Conservation (phyloP, 2,888 invertebrate species). For the Cremastinae sp. region DNA sequence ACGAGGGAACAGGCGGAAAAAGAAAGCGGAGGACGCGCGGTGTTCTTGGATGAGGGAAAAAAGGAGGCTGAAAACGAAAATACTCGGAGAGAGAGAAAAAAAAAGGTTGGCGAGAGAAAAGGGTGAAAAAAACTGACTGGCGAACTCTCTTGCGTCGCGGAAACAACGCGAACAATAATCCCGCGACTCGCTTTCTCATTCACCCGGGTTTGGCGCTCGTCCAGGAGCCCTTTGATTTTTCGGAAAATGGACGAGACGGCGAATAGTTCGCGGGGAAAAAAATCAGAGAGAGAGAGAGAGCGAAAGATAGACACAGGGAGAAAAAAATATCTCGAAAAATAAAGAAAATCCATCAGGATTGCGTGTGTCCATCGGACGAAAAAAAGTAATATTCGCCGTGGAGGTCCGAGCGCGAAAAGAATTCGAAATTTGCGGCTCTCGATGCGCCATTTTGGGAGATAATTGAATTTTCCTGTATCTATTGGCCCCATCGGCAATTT, state of each 20-base stretch:
- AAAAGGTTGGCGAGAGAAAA: constrained; percentile 43
- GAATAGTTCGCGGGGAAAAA: not conserved
- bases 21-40: not conserved
- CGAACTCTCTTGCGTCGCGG: constrained; percentile 43
- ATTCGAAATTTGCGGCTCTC: constrained; percentile 57
- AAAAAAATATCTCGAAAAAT: constrained; percentile 1
- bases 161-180: constrained; percentile 63
- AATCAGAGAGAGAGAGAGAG: constrained; percentile 6
- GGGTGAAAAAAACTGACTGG: constrained; percentile 34
- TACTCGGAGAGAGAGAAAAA: constrained; percentile 4
- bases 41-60: constrained; percentile 8
- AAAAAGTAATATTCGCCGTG: constrained; percentile 58
- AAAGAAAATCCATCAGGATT: not conserved
- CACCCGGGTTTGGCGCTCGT: constrained; percentile 57
- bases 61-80: constrained; percentile 25
- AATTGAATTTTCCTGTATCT: constrained; percentile 69
- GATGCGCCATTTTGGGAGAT: constrained; percentile 70
- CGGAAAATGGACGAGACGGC: constrained; percentile 56
- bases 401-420: not conserved
- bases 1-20: constrained; percentile 12
- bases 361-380: not conserved
- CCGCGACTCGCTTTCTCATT: constrained; percentile 56
- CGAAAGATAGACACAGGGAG: constrained; percentile 17
- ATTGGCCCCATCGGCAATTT: constrained; percentile 26
- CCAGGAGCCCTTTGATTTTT: constrained; percentile 65